Conservation (phyloP, 2,113 vertebrate species). For the Abramis brama region DNA sequence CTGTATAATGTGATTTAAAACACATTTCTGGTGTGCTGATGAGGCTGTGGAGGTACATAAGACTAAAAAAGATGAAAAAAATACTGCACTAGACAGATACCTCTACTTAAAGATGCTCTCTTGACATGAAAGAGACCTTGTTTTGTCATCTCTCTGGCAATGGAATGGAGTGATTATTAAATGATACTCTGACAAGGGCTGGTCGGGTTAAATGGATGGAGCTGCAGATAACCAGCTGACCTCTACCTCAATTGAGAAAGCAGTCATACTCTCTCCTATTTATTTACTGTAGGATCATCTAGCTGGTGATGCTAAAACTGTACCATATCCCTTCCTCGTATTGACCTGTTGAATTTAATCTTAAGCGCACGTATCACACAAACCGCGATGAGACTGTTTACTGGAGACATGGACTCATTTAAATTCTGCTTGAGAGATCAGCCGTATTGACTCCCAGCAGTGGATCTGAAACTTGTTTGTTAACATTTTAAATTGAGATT, state of each 20-base stretch:
- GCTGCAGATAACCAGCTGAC: background rate
- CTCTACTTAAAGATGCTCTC: background rate
- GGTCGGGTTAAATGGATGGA: constrained; percentile 45
- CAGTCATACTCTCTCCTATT: constrained; percentile 61
- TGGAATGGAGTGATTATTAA: constrained; percentile 28
- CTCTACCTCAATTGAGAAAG: constrained; percentile 53
- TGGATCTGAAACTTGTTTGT: constrained; percentile 79
- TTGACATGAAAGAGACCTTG: background rate
- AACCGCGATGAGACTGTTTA: constrained; percentile 66
- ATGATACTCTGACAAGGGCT: constrained; percentile 20
- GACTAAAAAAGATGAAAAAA: background rate
- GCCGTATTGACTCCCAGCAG: constrained; percentile 73
- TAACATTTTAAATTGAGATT: constrained; percentile 79
- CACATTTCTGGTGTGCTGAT: background rate
- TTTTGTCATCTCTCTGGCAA: constrained; percentile 27
- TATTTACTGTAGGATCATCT: constrained; percentile 53
- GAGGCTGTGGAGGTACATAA: no score
- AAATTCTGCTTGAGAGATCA: constrained; percentile 69
- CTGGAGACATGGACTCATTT: constrained; percentile 69
- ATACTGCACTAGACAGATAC: background rate
- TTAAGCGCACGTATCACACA: constrained; percentile 68
- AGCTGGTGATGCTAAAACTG: constrained; percentile 46
- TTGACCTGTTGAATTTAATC: constrained; percentile 77
- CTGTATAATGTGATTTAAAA: background rate
- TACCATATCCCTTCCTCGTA: constrained; percentile 65